Conservation (phyloP, 53 echinoderm and acorn worm species). For the Temnopleurus reevesii region DNA sequence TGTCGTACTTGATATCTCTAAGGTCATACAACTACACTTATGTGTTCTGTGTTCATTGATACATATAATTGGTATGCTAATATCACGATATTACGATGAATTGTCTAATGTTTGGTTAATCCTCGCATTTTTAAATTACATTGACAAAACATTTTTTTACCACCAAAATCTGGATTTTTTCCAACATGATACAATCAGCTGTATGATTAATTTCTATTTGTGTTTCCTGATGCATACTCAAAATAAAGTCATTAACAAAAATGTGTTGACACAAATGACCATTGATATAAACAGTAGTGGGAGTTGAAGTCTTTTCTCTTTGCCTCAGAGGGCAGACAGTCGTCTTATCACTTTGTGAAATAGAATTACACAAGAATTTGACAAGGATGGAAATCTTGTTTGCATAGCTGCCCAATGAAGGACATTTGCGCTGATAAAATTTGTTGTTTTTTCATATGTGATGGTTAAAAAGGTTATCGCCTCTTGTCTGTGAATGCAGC, state of each 20-base stretch:
- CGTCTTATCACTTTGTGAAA: conserved; percentile 29
- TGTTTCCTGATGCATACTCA: not conserved
- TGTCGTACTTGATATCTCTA: too few species aligned
- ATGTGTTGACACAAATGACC: conserved; percentile 9
- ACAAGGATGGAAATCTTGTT: conserved; percentile 30
- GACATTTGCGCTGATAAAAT: conserved; percentile 14
- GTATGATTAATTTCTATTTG: not conserved
- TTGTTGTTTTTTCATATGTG: conserved; percentile 30
- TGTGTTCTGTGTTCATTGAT: too few species aligned
- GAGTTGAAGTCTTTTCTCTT: conserved; percentile 20
- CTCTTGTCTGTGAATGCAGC: not conserved
- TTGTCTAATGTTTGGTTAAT: too few species aligned
- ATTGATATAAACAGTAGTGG: not conserved
- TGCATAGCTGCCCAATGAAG: conserved; percentile 24
- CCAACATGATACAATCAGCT: too few species aligned
- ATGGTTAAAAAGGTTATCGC: not conserved
- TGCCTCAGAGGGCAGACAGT: conserved; percentile 9
- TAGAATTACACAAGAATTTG: conserved; percentile 29
- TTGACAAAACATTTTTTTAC: too few species aligned
- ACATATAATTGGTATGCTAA: too few species aligned
- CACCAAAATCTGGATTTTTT: too few species aligned
- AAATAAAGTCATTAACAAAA: conserved; percentile 16
- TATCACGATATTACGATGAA: too few species aligned
- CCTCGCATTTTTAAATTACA: too few species aligned
- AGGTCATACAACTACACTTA: too few species aligned